phyloP scores from a whole-genome alignment of 2,113 vertebrate species.

The Gymnarchus niloticus region DNA sequence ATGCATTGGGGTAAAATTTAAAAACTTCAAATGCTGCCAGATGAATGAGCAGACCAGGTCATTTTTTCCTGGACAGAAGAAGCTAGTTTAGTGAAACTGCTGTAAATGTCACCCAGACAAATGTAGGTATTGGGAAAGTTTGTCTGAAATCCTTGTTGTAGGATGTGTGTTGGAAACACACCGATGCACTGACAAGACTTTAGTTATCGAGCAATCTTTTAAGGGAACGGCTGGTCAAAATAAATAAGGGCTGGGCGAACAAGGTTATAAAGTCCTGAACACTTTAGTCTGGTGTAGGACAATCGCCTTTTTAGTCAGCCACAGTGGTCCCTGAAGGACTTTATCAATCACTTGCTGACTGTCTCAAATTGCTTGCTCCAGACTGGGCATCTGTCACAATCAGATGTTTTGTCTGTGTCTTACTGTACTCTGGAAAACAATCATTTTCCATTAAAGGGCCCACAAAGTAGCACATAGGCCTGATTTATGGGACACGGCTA shows the following conservation, averaged over 20 bases:
- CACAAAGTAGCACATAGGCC: conserved; percentile 67
- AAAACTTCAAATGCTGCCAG: background rate
- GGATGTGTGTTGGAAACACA: background rate
- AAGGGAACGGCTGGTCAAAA: background rate
- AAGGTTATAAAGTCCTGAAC: conserved; percentile 9
- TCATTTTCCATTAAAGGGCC: conserved; percentile 84
- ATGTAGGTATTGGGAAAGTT: background rate
- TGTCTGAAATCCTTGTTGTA: background rate
- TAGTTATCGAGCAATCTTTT: background rate
- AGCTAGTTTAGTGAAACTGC: background rate
- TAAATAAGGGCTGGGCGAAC: conserved; percentile 45
- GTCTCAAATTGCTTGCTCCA: conserved; percentile 70
- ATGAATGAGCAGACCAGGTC: background rate
- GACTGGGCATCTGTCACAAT: conserved; percentile 72
- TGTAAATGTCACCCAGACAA: background rate
- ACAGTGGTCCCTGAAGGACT: conserved; percentile 62
- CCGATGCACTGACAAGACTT: background rate
- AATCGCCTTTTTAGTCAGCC: conserved; percentile 59
- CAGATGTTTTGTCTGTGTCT: conserved; percentile 58
- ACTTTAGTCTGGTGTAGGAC: conserved; percentile 16
- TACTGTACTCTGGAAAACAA: conserved; percentile 72
- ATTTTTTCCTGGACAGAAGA: background rate
- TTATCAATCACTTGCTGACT: conserved; percentile 76
- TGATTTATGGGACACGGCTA: conserved; percentile 81
- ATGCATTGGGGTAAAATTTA: background rate